phyloP scores from a whole-genome alignment of 2,888 invertebrate genomes.

The Plutella xylostella region DNA sequence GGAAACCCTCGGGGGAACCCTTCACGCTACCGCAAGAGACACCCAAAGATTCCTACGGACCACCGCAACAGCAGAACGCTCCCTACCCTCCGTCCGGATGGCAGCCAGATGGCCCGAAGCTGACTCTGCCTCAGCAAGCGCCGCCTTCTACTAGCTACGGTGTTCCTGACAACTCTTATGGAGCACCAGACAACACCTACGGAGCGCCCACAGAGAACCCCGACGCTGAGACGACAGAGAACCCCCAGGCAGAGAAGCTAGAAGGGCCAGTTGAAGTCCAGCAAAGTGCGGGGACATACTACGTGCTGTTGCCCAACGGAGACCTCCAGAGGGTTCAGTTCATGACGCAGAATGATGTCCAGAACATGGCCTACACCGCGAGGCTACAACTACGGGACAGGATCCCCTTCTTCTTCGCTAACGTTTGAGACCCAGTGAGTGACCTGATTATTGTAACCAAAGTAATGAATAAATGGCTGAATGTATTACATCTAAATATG shows the following conservation, averaged over 20 bases:
- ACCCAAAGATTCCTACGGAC: slow-evolving; percentile 37
- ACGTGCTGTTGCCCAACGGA: slow-evolving; percentile 73
- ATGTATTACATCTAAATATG: too few species aligned
- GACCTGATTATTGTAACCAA: too few species aligned
- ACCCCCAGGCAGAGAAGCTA: slow-evolving; percentile 42
- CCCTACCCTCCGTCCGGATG: slow-evolving; percentile 19
- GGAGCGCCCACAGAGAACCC: slow-evolving; percentile 23
- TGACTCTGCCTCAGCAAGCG: slow-evolving; percentile 17
- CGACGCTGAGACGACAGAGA: slow-evolving; percentile 29
- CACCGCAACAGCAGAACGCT: slow-evolving; percentile 42
- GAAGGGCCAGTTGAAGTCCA: slow-evolving; percentile 46
- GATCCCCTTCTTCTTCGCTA: slow-evolving; percentile 40
- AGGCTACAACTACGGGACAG: slow-evolving; percentile 62
- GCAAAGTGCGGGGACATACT: slow-evolving; percentile 71
- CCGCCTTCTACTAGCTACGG: slow-evolving; percentile 12
- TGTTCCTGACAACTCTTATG: slow-evolving; percentile 13
- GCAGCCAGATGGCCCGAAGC: slow-evolving; percentile 15
- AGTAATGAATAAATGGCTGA: too few species aligned
- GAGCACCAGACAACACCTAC: slow-evolving; percentile 8
- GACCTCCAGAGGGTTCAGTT: slow-evolving; percentile 72
- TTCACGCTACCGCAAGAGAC: slow-evolving; percentile 51
- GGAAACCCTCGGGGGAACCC: slow-evolving; percentile 49
- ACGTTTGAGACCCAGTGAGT: too few species aligned
- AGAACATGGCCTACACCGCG: slow-evolving; percentile 73
- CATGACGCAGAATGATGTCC: slow-evolving; percentile 55